These are phyloP conservation scores for Formica aserva DNA, from an alignment of 2,888 invertebrate species.

Conservation along the genomic window DNA sequence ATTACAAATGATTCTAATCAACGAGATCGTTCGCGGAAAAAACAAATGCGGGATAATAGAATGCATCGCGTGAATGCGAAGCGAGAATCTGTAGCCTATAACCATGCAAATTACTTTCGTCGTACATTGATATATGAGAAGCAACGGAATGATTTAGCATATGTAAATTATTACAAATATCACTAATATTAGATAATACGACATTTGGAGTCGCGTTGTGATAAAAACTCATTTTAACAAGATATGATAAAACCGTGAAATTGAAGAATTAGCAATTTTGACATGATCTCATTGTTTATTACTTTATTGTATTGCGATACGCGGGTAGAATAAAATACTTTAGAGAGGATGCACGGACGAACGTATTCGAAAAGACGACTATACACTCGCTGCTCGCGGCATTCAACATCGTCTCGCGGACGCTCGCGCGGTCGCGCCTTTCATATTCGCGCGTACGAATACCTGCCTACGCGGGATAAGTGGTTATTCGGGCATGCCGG, in stretches of 20 bases:
- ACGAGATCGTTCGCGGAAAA: slow-evolving; percentile 44
- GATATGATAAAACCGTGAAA: slow-evolving; percentile 7
- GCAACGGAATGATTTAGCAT: slow-evolving; percentile 67
- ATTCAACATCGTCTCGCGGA: slow-evolving; percentile 69
- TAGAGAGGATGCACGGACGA: slow-evolving; percentile 72
- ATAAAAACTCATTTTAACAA: slow-evolving; percentile 6
- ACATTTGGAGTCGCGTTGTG: slow-evolving; percentile 62
- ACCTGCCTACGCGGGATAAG: slow-evolving; percentile 66
- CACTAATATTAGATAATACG: slow-evolving; percentile 57
- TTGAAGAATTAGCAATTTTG: background rate
- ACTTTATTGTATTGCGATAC: slow-evolving; percentile 51
- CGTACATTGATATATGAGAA: slow-evolving; percentile 53
- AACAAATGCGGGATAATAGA: slow-evolving; percentile 15
- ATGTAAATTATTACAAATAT: slow-evolving; percentile 55
- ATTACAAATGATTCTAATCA: slow-evolving; percentile 60
- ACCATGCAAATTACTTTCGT: slow-evolving; percentile 65
- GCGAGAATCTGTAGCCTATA: slow-evolving; percentile 44
- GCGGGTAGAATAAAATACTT: slow-evolving; percentile 64
- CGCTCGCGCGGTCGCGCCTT: slow-evolving; percentile 61
- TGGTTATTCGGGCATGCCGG: slow-evolving; percentile 75
- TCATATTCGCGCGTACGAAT: slow-evolving; percentile 74
- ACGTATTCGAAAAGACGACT: slow-evolving; percentile 75
- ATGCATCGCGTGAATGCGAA: slow-evolving; percentile 47
- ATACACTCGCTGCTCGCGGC: slow-evolving; percentile 54
- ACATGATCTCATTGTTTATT: background rate